These are phyloP conservation scores for Mormyrops boulengeri DNA, from an alignment of 2,797 vertebrate species.

Conservation along the genomic window DNA sequence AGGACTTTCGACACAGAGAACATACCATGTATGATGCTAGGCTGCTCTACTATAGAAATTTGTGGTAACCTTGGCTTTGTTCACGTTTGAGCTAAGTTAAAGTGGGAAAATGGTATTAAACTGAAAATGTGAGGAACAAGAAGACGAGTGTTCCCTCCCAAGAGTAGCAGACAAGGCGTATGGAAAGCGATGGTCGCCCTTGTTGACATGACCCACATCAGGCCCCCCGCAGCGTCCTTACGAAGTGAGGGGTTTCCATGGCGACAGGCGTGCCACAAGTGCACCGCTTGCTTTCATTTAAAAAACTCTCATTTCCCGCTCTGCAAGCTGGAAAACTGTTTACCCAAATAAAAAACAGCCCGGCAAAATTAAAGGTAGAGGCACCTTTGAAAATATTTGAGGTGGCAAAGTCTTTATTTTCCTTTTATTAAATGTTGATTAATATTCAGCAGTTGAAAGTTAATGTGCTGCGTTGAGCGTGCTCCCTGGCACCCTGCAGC, in stretches of 20 bases:
- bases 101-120: neutral
- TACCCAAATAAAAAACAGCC: slow-evolving; percentile 21
- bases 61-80: neutral
- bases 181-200: neutral
- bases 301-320: slow-evolving; percentile 12
- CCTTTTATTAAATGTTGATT: slow-evolving; percentile 90
- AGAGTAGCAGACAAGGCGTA: neutral
- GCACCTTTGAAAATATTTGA: slow-evolving; percentile 63
- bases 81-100: neutral
- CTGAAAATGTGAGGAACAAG: neutral
- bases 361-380: slow-evolving; percentile 23
- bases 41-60: neutral
- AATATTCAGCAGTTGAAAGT: slow-evolving; percentile 87
- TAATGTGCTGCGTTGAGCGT: slow-evolving; percentile 77
- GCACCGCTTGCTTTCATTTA: slow-evolving; percentile 5
- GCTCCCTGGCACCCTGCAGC: slow-evolving; percentile 77
- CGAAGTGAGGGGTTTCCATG: neutral
- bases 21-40: neutral
- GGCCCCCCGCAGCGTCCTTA: neutral
- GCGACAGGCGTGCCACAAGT: neutral
- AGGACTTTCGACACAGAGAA: neutral
- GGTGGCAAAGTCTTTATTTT: slow-evolving; percentile 85
- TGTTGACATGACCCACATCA: neutral
- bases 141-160: neutral
- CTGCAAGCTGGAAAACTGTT: slow-evolving; percentile 13